Evolutionary conservation across 1,140 invertebrate genomes (phyloP).

Genomic region (Meloidogyne exigua): DNA sequence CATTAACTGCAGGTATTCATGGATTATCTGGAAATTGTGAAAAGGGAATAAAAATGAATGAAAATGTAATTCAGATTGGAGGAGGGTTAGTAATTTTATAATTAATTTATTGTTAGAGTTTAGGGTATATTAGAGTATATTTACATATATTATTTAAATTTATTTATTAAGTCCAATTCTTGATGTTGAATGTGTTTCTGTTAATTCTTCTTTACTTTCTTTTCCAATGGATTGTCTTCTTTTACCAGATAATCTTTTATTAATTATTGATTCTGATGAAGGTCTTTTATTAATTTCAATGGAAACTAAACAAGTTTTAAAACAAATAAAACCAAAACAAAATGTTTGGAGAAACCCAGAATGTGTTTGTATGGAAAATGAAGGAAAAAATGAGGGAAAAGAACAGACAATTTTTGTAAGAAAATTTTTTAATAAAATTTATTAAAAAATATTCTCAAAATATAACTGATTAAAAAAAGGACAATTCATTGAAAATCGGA

Average conservation of each 20-base stretch:
- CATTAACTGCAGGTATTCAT: constrained; percentile 8
- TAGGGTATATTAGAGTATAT: too few species aligned
- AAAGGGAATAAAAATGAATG: background rate
- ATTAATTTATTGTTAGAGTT: too few species aligned
- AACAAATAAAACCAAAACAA: constrained; percentile 22
- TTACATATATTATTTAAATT: too few species aligned
- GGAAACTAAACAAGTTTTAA: constrained; percentile 34
- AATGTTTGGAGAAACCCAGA: constrained; percentile 37
- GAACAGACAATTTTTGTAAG: background rate
- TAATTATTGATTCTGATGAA: constrained; percentile 29
- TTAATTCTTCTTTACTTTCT: constrained; percentile 22
- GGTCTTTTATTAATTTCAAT: constrained; percentile 36
- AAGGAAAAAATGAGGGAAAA: background rate
- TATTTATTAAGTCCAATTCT: constrained; percentile 16
- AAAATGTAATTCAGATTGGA: background rate
- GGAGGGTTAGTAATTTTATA: background rate
- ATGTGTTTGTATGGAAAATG: constrained; percentile 24
- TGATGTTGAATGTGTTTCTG: constrained; percentile 31
- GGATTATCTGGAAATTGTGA: background rate
- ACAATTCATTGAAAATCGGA: too few species aligned
- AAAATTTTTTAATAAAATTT: background rate
- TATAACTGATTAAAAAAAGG: too few species aligned
- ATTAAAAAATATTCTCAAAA: too few species aligned
- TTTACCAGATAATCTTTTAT: constrained; percentile 24
- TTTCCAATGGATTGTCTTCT: constrained; percentile 28